Evolutionary conservation across 2,113 vertebrate genomes (phyloP).

Genomic region (Craseonycteris thonglongyai): DNA sequence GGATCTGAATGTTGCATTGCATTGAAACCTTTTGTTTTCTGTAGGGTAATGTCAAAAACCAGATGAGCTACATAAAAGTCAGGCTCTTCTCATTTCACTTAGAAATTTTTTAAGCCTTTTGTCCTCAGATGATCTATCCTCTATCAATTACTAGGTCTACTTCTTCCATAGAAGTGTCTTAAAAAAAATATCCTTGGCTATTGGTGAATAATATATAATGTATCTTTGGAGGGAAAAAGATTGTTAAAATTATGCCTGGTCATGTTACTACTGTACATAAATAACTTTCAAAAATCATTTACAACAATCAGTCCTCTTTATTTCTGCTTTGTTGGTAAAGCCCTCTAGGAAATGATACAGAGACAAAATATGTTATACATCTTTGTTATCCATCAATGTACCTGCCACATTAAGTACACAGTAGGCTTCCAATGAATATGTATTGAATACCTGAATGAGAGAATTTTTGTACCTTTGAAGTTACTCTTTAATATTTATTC

Average conservation of each 20-base stretch:
- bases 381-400: not conserved
- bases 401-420: not conserved
- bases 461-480: conserved; percentile 30
- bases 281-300: not conserved
- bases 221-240: not conserved
- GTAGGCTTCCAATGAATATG: conserved; percentile 25
- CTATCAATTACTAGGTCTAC: not conserved
- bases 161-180: not conserved
- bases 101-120: not conserved
- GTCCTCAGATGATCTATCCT: not conserved
- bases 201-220: not conserved
- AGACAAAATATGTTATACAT: not conserved
- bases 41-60: not conserved
- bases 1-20: not conserved
- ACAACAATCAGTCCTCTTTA: not conserved
- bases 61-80: not conserved
- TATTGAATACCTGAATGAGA: conserved; percentile 22
- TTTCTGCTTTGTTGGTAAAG: conserved; percentile 4
- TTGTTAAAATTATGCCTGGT: not conserved
- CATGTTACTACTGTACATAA: not conserved
- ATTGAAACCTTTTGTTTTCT: not conserved
- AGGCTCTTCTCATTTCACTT: conserved; percentile 14
- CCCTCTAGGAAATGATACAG: not conserved
- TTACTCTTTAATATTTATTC: conserved; percentile 51
- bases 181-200: not conserved